Percentiles rank a stretch among this genome's conserved stretches.
phyloP scores from a whole-genome alignment of 1,140 invertebrate genomes.

The Pseudomyrmex flavicornis region DNA sequence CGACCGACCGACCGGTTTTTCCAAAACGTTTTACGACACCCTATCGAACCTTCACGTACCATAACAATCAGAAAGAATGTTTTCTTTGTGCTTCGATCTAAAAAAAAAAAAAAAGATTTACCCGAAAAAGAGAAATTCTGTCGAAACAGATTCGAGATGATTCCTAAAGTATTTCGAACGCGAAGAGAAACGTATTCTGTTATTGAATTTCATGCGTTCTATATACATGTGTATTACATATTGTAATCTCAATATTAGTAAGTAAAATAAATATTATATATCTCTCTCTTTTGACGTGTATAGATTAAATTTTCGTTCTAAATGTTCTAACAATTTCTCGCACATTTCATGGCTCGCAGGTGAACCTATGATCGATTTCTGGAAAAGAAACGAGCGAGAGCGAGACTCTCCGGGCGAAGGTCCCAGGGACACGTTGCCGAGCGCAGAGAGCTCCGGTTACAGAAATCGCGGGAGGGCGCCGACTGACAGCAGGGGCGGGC shows the following conservation, averaged over 20 bases:
- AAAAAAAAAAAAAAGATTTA: not conserved
- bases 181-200: not conserved
- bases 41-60: conserved; percentile 14
- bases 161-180: not conserved
- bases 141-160: too few relatives aligned
- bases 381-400: not conserved
- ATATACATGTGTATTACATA: too few relatives aligned
- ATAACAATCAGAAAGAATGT: not conserved
- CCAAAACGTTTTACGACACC: conserved; percentile 9
- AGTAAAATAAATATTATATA: too few relatives aligned
- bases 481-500: conserved; percentile 27
- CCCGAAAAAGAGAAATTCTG: not conserved
- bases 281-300: too few relatives aligned
- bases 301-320: too few relatives aligned
- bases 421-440: not conserved
- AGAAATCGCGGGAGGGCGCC: conserved; percentile 11
- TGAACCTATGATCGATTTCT: too few relatives aligned
- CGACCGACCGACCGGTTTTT: conserved; percentile 42
- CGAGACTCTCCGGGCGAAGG: not conserved
- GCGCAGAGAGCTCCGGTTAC: not conserved
- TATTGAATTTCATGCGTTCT: too few relatives aligned
- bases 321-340: too few relatives aligned
- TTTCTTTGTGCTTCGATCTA: not conserved
- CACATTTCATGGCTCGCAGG: not conserved
- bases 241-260: too few relatives aligned